Base-by-base conservation (phyloP, 2,888 invertebrate genomes). In the Brachynemurus nebulosus region DNA sequence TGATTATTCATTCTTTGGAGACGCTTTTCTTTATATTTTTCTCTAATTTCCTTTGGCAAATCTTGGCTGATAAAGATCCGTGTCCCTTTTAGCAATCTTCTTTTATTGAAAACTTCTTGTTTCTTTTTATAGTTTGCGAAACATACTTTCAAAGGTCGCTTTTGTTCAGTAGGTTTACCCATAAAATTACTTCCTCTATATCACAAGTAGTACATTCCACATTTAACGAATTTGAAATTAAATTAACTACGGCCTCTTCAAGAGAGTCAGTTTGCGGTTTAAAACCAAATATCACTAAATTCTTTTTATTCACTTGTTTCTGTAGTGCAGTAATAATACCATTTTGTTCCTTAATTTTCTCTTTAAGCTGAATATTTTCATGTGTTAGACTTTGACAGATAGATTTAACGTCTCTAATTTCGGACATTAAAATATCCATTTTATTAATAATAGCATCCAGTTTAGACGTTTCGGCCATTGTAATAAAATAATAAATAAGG, bases 341-440 rank as follows among this genome's bases (percentile, higher is more conserved):
- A 23, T 23, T 23, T 23, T 23, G 25, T 23, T 23, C 25, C 25
- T 23, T 23, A 9, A 23, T 8, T 23, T 23, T 23, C 9, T 23
- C 25, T 23, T 23, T 23, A 8, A 23, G 6, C 25, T 8, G 9
- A 23, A 23, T 23, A 9, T 23, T 23, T 23, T 23, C 25, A 6
- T 23, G 25, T 23, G 25, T 8, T 8, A 23, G 6, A 23, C 9
- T 23, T 23, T 23, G 25, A 23, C 25, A 23, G 7, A 23, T 23
- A 8, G 25, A 23, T 23, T 23, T 23, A 8, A 23, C 25, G 9
- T 8, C 25, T 23, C 9, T 23, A 23, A 23, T 9, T 23, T 23
- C 9, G 6, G 25, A 23, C 25, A 23, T 23, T 9, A 23, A 23
- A 8, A 6, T 23, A 9, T 23, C 25, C 48, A 3, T 48, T 52